Evolutionary conservation across 2,113 vertebrate species (phyloP), one percentile per base, ranked within the genome.

Genomic region (Cebidichthys violaceus): DNA sequence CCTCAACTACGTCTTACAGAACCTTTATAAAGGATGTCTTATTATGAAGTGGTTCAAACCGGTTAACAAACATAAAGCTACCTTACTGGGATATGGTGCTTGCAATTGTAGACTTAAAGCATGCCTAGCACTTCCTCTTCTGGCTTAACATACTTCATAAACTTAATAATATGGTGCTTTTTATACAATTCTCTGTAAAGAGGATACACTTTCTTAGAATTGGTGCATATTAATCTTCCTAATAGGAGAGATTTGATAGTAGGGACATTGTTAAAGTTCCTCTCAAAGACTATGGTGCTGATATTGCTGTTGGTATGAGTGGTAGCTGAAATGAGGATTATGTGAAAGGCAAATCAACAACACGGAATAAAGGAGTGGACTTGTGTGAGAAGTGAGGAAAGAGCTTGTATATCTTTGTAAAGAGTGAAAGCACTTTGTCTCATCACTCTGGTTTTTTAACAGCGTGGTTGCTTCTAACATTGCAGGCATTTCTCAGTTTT

Each of bases 251-350:
- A 87, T 82, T 77, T 83, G 62, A 88, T 83, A n/a, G 24, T 82
- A 37, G 72, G 88, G 86, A 88, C 86, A 86, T 86, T 86, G 80
- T 90, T 85, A 15, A 82, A 86, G 87, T 89, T 90, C 87, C 86
- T 88, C 54, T 81, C 66, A 77, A 35, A 79, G 77, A 88, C 71
- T 79, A 17, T 54, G 65, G 67, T 82, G 83, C 81, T 75, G 68
- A 85, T 55, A 6, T 41, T 33, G 62, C 59, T 57, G 70, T 62
- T 41, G 75, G 18, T 54, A 47, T 9, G 31, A 76, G 61, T 39
- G 52, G 35, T 2, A 33, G 39, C 33, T 54, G 35, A 69, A 77
- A 59, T 17, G 31, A 77, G 20, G 68, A 43, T 72, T 64, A 43
- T 18, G 55, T 71, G 57, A 75, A 62, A 80, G 8, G 33, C 37